Conservation (phyloP, 2,113 vertebrate genomes). For the Rana temporaria region DNA sequence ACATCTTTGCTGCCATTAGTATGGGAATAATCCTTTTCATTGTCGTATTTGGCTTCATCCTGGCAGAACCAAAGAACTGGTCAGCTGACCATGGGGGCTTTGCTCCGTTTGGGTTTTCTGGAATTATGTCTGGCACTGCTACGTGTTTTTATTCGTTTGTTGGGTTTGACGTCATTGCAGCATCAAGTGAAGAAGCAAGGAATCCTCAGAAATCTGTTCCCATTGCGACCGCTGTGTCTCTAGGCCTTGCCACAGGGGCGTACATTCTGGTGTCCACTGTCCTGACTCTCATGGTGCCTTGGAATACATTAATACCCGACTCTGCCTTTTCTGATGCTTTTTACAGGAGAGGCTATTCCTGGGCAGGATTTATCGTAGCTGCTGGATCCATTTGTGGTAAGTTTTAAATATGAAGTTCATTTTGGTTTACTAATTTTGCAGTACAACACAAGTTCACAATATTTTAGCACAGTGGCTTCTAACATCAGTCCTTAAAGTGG, state of each 20-base stretch:
- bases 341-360: constrained; percentile 89
- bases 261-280: constrained; percentile 92
- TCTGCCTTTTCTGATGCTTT: constrained; percentile 92
- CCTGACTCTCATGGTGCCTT: constrained; percentile 93
- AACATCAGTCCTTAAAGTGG: too few species aligned
- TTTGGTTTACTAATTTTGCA: too few species aligned
- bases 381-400: constrained; percentile 94
- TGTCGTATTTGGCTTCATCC: constrained; percentile 86
- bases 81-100: constrained; percentile 86
- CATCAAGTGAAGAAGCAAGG: constrained; percentile 91
- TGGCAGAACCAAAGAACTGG: constrained; percentile 90
- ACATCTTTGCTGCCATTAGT: constrained; percentile 86
- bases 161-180: constrained; percentile 93
- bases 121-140: constrained; percentile 90
- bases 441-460: too few species aligned
- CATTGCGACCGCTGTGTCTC: constrained; percentile 85
- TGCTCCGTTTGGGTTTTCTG: constrained; percentile 87
- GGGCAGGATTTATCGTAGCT: constrained; percentile 92
- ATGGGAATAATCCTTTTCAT: constrained; percentile 87
- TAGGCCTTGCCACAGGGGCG: constrained; percentile 81
- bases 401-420: constrained; percentile 57
- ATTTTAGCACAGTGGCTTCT: too few species aligned
- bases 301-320: constrained; percentile 88
- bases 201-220: constrained; percentile 88
- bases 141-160: constrained; percentile 96